These are phyloP conservation scores for Drosophila heteroneura DNA, from an alignment of 2,888 invertebrate genomes.

Conservation along the genomic window DNA sequence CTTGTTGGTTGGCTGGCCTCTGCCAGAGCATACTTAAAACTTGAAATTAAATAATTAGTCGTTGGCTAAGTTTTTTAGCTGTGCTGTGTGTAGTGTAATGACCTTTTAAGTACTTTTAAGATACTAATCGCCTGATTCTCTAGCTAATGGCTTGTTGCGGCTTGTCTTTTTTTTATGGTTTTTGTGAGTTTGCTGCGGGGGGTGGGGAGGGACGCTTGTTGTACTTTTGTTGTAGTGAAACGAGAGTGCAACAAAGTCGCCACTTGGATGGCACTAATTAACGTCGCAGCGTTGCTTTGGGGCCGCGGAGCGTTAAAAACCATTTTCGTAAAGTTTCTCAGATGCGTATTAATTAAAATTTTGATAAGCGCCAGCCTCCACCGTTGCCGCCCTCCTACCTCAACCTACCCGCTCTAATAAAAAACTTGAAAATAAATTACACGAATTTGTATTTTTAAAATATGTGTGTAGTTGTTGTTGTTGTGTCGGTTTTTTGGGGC, in stretches of 20 bases:
- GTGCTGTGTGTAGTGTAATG: conserved; percentile 66
- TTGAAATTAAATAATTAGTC: conserved; percentile 79
- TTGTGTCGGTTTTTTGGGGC: conserved; percentile 22
- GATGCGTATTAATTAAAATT: conserved; percentile 81
- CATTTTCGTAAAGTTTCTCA: conserved; percentile 75
- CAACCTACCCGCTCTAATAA: conserved; percentile 52
- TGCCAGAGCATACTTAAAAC: conserved; percentile 73
- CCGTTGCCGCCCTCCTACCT: neutral
- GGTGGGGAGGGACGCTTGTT: conserved; percentile 4
- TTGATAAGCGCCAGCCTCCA: conserved; percentile 67
- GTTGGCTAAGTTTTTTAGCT: conserved; percentile 72
- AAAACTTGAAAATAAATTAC: conserved; percentile 79
- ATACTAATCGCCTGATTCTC: conserved; percentile 73
- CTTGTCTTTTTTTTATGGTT: conserved; percentile 47
- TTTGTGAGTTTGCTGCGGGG: neutral
- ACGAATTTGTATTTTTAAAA: conserved; percentile 61
- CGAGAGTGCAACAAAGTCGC: conserved; percentile 73
- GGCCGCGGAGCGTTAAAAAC: conserved; percentile 62
- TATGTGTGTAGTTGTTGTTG: conserved; percentile 13
- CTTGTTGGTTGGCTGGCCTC: conserved; percentile 38
- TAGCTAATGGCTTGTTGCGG: conserved; percentile 79
- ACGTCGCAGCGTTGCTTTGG: conserved; percentile 67
- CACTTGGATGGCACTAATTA: conserved; percentile 77
- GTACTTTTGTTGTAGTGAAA: conserved; percentile 42
- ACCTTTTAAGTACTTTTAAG: conserved; percentile 81